Evolutionary conservation across 2,888 invertebrate species (phyloP).

Genomic region (Coronaproctus castanopsis): DNA sequence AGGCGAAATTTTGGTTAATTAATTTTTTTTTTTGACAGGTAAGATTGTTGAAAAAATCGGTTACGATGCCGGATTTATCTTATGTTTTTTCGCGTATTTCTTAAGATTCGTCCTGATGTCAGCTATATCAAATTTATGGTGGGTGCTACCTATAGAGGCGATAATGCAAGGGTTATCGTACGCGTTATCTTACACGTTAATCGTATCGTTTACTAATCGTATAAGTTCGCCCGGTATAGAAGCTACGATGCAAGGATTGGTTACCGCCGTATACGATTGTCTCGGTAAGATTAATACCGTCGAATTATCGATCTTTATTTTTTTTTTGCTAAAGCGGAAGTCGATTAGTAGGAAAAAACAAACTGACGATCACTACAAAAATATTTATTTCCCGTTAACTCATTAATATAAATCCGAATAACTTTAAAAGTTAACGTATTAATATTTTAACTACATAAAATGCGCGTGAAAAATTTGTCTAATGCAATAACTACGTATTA

Average conservation of each 20-base stretch:
- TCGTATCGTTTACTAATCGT: constrained; percentile 47
- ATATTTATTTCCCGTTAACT: no score
- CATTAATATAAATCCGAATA: no score
- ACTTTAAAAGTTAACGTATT: no score
- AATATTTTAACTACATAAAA: no score
- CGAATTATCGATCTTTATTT: no score
- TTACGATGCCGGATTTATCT: constrained; percentile 52
- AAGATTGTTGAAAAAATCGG: constrained; percentile 59
- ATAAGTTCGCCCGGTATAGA: constrained; percentile 51
- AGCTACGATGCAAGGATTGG: constrained; percentile 66
- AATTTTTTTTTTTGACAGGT: constrained; percentile 35
- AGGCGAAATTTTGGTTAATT: no score
- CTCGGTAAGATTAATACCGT: constrained; percentile 38
- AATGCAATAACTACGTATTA: no score
- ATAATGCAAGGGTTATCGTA: constrained; percentile 71
- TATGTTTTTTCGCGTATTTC: constrained; percentile 56
- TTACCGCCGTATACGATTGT: constrained; percentile 75
- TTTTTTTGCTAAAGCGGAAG: no score
- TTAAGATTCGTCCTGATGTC: constrained; percentile 55
- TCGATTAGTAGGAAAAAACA: no score
- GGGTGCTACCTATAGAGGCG: constrained; percentile 55
- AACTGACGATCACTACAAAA: no score
- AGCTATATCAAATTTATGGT: constrained; percentile 58
- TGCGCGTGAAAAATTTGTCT: no score
- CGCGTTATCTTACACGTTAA: constrained; percentile 62